Evolutionary conservation across 2,797 vertebrate species (phyloP).

Genomic region (Denticeps clupeoides): DNA sequence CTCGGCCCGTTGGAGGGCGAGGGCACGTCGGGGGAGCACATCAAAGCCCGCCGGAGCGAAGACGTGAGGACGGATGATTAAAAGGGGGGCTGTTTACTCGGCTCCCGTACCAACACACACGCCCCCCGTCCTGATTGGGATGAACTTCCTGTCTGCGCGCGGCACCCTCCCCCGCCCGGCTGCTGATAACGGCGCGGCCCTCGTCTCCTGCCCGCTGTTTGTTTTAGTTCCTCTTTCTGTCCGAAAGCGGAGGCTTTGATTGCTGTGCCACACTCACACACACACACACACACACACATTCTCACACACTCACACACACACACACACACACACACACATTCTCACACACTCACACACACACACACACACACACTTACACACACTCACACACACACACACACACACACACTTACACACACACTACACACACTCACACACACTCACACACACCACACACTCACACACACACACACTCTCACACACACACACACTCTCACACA

Average conservation of each 20-base stretch:
- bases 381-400: slow-evolving; percentile 4
- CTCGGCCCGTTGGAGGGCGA: slow-evolving; percentile 21
- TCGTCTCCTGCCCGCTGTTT: slow-evolving; percentile 24
- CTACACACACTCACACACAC: not conserved
- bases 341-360: not conserved
- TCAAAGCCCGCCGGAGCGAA: slow-evolving; percentile 60
- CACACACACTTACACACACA: too few relatives aligned
- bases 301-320: not conserved
- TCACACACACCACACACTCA: not conserved
- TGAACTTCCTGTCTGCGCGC: slow-evolving; percentile 65
- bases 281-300: not conserved
- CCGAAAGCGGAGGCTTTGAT: too few relatives aligned
- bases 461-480: slow-evolving; percentile 14
- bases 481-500: slow-evolving; percentile 7
- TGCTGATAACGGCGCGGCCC: slow-evolving; percentile 54
- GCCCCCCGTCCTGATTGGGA: slow-evolving; percentile 41
- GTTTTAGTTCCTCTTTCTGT: slow-evolving; percentile 6
- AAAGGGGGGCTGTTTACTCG: slow-evolving; percentile 66
- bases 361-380: slow-evolving; percentile 16
- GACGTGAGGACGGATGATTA: slow-evolving; percentile 69
- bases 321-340: too few relatives aligned
- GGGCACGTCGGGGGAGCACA: slow-evolving; percentile 46
- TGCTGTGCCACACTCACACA: slow-evolving; percentile 6
- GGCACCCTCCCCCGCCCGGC: slow-evolving; percentile 55
- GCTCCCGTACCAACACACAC: slow-evolving; percentile 61